A percentile compares a stretch with the other conserved stretches of the same genome.
Evolutionary conservation across 2,113 vertebrate genomes (phyloP).

Genomic region (Proteles cristata): DNA sequence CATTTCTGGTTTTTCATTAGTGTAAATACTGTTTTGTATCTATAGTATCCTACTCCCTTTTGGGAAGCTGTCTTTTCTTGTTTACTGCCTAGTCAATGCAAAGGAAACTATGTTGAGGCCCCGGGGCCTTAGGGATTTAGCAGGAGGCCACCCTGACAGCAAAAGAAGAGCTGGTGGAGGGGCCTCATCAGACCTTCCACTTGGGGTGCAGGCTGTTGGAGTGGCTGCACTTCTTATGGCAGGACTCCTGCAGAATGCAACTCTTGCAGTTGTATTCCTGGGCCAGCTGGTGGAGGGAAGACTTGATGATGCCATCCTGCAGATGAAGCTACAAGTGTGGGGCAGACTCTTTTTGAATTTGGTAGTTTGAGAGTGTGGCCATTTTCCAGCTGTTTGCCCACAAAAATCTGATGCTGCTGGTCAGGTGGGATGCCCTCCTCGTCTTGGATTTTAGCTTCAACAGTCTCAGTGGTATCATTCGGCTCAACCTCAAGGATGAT

Average conservation of each 20-base stretch:
- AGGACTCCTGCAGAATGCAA: too few relatives aligned
- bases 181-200: neutral
- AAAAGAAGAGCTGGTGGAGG: neutral
- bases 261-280: neutral
- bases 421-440: conserved; percentile 82
- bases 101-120: neutral
- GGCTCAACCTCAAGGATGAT: conserved; percentile 88
- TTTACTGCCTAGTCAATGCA: neutral
- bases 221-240: neutral
- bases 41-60: neutral
- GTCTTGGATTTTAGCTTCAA: conserved; percentile 90
- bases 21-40: neutral
- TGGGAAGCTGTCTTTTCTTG: neutral
- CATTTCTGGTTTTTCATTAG: neutral
- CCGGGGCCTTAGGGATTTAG: neutral
- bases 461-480: conserved; percentile 89
- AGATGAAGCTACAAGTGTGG: neutral
- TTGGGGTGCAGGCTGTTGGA: neutral
- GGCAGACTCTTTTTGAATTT: neutral
- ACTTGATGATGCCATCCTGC: neutral
- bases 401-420: neutral
- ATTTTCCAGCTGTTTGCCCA: neutral
- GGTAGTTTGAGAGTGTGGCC: neutral
- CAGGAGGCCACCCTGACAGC: neutral
- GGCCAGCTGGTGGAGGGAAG: neutral